These are phyloP conservation scores for Drosophila colorata DNA, from an alignment of 2,888 invertebrate genomes.

Conservation along the genomic window DNA sequence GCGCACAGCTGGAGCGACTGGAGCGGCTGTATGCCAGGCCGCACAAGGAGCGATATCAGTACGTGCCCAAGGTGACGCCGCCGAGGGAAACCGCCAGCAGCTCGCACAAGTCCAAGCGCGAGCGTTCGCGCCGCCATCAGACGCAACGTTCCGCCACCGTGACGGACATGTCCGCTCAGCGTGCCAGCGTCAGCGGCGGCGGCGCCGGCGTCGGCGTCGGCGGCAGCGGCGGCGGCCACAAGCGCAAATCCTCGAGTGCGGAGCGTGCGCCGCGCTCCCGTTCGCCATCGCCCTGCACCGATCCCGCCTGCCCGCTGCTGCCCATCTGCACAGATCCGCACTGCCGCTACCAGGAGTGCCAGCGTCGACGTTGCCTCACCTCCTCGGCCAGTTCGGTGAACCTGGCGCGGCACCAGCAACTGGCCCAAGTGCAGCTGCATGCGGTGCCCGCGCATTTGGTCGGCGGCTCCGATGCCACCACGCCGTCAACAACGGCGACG, in stretches of 20 bases:
- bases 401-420: conserved; percentile 80
- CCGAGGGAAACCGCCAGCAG: conserved; percentile 34
- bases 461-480: conserved; percentile 74
- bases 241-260: conserved; percentile 84
- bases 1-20: conserved; percentile 77
- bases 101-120: conserved; percentile 75
- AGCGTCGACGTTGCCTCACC: conserved; percentile 62
- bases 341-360: conserved; percentile 84
- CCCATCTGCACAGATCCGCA: conserved; percentile 85
- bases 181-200: conserved; percentile 53
- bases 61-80: conserved; percentile 82
- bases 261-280: conserved; percentile 84
- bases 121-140: conserved; percentile 85
- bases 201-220: conserved; percentile 44
- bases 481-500: conserved; percentile 72
- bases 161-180: conserved; percentile 84
- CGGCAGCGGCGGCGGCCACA: conserved; percentile 45
- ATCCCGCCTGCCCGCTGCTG: conserved; percentile 84
- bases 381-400: conserved; percentile 77
- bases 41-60: conserved; percentile 84
- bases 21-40: conserved; percentile 83
- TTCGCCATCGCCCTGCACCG: conserved; percentile 84
- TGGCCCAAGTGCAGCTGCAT: conserved; percentile 82
- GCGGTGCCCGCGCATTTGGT: conserved; percentile 76
- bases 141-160: conserved; percentile 85